A percentile compares a stretch with the other conserved stretches of the same genome.
These are phyloP conservation scores for Microcebus griseorufus DNA, from an alignment of 2,113 vertebrate species.

Conservation along the genomic window DNA sequence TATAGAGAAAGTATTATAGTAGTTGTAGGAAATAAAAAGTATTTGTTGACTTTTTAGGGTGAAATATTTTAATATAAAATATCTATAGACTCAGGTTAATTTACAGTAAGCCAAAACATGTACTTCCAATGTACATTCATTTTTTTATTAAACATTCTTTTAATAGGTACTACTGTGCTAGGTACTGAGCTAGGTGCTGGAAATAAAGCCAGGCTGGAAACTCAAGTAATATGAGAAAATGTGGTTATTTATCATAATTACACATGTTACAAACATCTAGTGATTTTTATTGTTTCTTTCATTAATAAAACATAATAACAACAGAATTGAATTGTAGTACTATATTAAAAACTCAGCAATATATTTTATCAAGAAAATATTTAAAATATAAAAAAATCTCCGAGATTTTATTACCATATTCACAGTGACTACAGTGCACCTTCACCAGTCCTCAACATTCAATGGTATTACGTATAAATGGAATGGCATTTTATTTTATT, in stretches of 20 bases:
- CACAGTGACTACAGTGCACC: neutral
- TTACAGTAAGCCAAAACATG: neutral
- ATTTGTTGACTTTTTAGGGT: neutral
- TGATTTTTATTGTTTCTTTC: conserved; percentile 1
- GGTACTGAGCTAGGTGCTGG: rapidly evolving
- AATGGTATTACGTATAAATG: neutral
- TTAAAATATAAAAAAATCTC: neutral
- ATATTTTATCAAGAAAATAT: neutral
- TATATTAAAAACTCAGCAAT: neutral
- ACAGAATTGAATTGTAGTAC: neutral
- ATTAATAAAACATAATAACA: neutral
- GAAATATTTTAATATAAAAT: neutral
- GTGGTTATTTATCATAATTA: neutral
- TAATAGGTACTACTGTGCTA: neutral
- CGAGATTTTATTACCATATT: neutral
- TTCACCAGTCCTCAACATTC: neutral
- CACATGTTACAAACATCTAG: neutral
- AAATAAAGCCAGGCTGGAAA: neutral
- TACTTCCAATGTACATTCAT: neutral
- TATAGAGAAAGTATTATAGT: neutral
- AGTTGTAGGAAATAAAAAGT: neutral
- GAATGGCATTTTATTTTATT: too few species aligned
- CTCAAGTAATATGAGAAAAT: neutral
- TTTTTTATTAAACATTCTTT: neutral
- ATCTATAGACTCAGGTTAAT: neutral